phyloP scores from a whole-genome alignment of 1,140 invertebrate genomes.

The Hylaeus volcanicus region DNA sequence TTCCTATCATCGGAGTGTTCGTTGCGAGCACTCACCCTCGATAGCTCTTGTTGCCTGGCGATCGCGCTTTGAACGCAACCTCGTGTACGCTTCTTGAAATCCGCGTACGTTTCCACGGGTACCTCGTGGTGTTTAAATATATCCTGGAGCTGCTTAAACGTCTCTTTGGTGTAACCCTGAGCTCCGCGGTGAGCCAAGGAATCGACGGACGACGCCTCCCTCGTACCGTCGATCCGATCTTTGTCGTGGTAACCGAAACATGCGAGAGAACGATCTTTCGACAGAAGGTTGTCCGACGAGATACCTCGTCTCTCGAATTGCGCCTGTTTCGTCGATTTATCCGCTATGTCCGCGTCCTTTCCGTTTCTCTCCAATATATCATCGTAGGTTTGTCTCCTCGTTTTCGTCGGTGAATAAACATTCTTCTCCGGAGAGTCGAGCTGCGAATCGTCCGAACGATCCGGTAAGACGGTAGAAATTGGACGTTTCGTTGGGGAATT shows the following conservation, averaged over 20 bases:
- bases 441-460: slow-evolving; percentile 43
- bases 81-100: slow-evolving; percentile 72
- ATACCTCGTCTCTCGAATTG: slow-evolving; percentile 70
- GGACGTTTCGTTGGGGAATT: slow-evolving; percentile 72
- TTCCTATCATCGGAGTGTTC: background rate
- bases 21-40: slow-evolving; percentile 5
- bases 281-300: slow-evolving; percentile 74
- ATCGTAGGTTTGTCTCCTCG: slow-evolving; percentile 69
- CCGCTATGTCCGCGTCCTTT: slow-evolving; percentile 46
- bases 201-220: slow-evolving; percentile 49
- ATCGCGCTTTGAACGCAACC: slow-evolving; percentile 41
- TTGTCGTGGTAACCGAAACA: background rate
- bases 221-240: slow-evolving; percentile 23
- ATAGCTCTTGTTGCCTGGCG: slow-evolving; percentile 39
- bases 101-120: slow-evolving; percentile 74
- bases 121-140: slow-evolving; percentile 74
- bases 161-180: slow-evolving; percentile 60
- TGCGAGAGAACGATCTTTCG: slow-evolving; percentile 43
- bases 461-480: slow-evolving; percentile 59
- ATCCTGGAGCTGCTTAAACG: slow-evolving; percentile 73
- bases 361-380: slow-evolving; percentile 70
- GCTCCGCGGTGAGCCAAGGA: background rate
- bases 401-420: slow-evolving; percentile 66
- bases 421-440: slow-evolving; percentile 27
- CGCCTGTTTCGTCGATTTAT: slow-evolving; percentile 21